A percentile compares a stretch with the other conserved stretches of the same genome.
Conservation (phyloP, 2,113 vertebrate species). For the Anolis sagrei region DNA sequence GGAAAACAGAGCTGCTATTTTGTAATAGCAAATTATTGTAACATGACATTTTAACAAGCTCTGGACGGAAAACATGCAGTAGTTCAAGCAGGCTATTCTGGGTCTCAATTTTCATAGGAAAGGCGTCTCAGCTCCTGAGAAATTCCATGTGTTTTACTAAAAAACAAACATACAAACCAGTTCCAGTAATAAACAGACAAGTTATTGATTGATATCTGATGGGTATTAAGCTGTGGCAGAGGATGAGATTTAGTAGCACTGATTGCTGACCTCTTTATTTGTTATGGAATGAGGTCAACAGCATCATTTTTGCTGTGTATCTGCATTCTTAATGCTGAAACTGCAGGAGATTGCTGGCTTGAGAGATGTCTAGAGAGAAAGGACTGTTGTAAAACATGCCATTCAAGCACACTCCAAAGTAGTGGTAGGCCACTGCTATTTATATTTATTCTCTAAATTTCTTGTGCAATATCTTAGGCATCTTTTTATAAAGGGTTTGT, state of each 20-base stretch:
- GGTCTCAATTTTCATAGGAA: background rate
- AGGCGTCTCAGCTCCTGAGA: background rate
- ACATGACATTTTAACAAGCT: background rate
- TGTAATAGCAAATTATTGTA: background rate
- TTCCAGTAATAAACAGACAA: background rate
- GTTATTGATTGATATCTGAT: background rate
- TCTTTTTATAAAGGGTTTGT: background rate
- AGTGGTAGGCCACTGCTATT: background rate
- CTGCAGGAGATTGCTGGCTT: background rate
- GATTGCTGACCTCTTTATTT: background rate
- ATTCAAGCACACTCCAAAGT: background rate
- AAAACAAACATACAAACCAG: too few relatives aligned
- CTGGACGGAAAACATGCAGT: background rate
- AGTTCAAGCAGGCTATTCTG: background rate
- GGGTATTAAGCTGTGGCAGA: background rate
- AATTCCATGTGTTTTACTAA: background rate
- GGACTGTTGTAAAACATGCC: background rate
- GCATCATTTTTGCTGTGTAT: background rate
- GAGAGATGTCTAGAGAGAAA: background rate
- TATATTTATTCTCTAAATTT: background rate
- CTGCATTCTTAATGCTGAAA: background rate
- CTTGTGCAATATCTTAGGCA: background rate
- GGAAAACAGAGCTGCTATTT: background rate
- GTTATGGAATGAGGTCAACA: slow-evolving; percentile 15
- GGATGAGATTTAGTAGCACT: background rate